phyloP scores from a whole-genome alignment of 1,140 invertebrate species.

The Heliconius himera region DNA sequence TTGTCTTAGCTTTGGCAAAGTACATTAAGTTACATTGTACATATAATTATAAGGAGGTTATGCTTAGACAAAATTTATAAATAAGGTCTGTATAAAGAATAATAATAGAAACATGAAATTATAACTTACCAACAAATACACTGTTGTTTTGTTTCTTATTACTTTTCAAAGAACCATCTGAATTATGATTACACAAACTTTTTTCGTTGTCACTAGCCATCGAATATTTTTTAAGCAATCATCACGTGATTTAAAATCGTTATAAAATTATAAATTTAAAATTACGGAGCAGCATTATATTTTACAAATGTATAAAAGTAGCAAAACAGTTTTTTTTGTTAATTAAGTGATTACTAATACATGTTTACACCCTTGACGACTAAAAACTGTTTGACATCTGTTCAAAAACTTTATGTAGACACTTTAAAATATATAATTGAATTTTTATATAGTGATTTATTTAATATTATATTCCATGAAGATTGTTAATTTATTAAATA shows the following conservation, averaged over 20 bases:
- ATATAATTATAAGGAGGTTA: slow-evolving; percentile 22
- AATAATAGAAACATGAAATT: slow-evolving; percentile 14
- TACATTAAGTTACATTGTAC: background rate
- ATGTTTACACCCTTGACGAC: slow-evolving; percentile 64
- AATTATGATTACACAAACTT: slow-evolving; percentile 75
- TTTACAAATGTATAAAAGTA: slow-evolving; percentile 56
- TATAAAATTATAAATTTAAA: slow-evolving; percentile 34
- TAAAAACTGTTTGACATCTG: slow-evolving; percentile 35
- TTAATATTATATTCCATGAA: too few species aligned
- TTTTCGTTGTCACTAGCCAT: slow-evolving; percentile 80
- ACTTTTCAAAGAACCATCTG: slow-evolving; percentile 69
- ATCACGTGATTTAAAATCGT: slow-evolving; percentile 23
- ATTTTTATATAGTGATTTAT: too few species aligned
- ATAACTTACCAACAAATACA: slow-evolving; percentile 60
- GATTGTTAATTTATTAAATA: too few species aligned
- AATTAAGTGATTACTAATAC: slow-evolving; percentile 47
- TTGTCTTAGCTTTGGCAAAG: slow-evolving; percentile 7
- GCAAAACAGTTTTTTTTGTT: slow-evolving; percentile 49
- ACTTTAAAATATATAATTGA: too few species aligned
- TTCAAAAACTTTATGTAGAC: slow-evolving; percentile 34
- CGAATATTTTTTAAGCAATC: slow-evolving; percentile 59
- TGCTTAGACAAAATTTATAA: background rate
- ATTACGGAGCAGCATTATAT: slow-evolving; percentile 34
- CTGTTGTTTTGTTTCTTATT: slow-evolving; percentile 65
- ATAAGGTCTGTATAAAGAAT: background rate